Evolutionary conservation across 2,113 vertebrate species (phyloP).

Genomic region (Bambusicola thoracicus): DNA sequence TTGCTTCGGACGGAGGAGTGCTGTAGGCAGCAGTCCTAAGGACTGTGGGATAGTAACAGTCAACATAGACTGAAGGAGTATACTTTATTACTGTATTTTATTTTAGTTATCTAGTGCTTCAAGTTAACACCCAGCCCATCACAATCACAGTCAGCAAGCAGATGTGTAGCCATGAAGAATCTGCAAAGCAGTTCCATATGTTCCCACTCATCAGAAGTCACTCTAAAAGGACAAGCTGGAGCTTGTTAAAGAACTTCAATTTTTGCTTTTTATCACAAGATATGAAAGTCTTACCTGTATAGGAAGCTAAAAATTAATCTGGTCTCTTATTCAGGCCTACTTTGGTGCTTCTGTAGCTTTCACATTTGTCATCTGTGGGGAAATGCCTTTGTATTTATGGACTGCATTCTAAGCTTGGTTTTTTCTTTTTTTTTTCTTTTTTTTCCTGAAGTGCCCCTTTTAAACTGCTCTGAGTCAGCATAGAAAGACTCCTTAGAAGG

Average conservation of each 20-base stretch:
- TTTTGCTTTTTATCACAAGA: not conserved
- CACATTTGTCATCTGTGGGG: not conserved
- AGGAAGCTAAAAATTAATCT: not conserved
- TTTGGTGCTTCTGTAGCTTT: not conserved
- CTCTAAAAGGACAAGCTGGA: slow-evolving; percentile 10
- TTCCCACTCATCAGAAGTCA: slow-evolving; percentile 4
- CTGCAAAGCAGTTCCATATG: slow-evolving; percentile 61
- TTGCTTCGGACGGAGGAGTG: not conserved
- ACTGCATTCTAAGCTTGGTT: not conserved
- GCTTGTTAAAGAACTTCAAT: slow-evolving; percentile 5
- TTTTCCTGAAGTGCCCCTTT: not conserved
- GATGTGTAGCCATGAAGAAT: slow-evolving; percentile 30
- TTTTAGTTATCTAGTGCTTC: slow-evolving; percentile 3
- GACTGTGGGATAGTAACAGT: not conserved
- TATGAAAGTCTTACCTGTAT: not conserved
- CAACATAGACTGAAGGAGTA: slow-evolving; percentile 16
- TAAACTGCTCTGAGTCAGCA: not conserved
- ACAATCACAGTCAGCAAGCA: slow-evolving; percentile 25
- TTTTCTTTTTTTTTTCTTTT: not conserved
- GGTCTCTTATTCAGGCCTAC: not conserved
- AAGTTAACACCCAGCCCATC: slow-evolving; percentile 12
- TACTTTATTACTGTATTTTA: slow-evolving; percentile 13
- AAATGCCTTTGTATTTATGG: not conserved
- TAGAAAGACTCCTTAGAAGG: not conserved
- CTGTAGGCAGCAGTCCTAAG: not conserved